phyloP scores from a whole-genome alignment of 2,113 vertebrate species.

The Podarcis cretensis region DNA sequence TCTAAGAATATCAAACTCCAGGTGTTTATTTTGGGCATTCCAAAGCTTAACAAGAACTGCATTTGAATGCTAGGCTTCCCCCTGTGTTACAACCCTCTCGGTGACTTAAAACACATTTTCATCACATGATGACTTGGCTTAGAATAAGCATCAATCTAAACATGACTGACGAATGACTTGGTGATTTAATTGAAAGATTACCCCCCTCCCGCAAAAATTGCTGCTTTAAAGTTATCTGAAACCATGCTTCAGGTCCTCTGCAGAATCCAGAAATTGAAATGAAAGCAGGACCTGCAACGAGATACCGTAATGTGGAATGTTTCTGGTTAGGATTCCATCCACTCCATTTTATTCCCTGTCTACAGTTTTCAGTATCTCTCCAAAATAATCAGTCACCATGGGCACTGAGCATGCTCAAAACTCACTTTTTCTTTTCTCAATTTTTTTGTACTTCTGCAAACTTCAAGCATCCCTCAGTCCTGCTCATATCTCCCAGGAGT shows the following conservation, averaged over 20 bases:
- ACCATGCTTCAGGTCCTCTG: neutral
- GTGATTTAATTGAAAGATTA: too few relatives aligned
- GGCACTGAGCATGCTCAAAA: too few relatives aligned
- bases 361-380: too few relatives aligned
- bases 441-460: too few relatives aligned
- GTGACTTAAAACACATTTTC: neutral
- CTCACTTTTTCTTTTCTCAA: too few relatives aligned
- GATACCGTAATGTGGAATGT: too few relatives aligned
- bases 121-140: neutral
- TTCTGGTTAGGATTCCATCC: too few relatives aligned
- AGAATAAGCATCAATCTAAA: neutral
- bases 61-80: constrained; percentile 20
- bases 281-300: too few relatives aligned
- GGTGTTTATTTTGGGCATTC: constrained; percentile 24
- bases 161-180: neutral
- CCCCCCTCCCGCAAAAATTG: neutral
- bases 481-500: too few relatives aligned
- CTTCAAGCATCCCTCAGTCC: too few relatives aligned
- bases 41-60: constrained; percentile 8
- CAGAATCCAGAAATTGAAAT: neutral
- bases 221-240: neutral
- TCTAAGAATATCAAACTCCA: neutral
- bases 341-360: too few relatives aligned
- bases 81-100: neutral
- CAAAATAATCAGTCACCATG: too few relatives aligned